Conservation (phyloP, 2,888 invertebrate species). For the Acronicta aceris region DNA sequence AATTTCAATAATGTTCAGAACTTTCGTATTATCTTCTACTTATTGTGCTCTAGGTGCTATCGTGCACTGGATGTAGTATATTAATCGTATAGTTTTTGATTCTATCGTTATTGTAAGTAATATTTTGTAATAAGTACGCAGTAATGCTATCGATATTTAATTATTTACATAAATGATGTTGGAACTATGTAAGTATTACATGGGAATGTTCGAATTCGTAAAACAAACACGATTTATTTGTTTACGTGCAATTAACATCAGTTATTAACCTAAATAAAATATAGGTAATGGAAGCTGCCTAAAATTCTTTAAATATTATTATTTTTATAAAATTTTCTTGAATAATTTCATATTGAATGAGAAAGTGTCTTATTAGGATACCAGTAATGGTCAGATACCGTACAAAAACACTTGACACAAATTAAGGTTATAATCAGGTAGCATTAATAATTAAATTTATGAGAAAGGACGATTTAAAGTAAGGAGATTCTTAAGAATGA, state of each 20-base stretch:
- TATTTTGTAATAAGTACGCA: slow-evolving; percentile 60
- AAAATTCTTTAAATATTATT: slow-evolving; percentile 16
- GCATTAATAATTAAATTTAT: background rate
- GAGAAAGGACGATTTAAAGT: background rate
- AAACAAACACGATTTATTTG: slow-evolving; percentile 19
- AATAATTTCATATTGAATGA: slow-evolving; percentile 2
- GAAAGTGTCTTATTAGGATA: slow-evolving; percentile 5
- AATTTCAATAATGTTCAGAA: slow-evolving; percentile 48
- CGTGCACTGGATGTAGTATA: slow-evolving; percentile 45
- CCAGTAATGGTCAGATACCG: background rate
- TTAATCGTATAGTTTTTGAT: slow-evolving; percentile 40
- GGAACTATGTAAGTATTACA: slow-evolving; percentile 40
- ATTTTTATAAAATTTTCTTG: too few species aligned
- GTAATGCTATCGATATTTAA: slow-evolving; percentile 47
- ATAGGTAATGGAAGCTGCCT: slow-evolving; percentile 42
- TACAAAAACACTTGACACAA: slow-evolving; percentile 2
- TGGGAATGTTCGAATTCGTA: slow-evolving; percentile 49
- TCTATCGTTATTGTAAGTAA: slow-evolving; percentile 38
- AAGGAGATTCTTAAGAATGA: background rate
- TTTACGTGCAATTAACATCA: slow-evolving; percentile 27
- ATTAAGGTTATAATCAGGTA: slow-evolving; percentile 10
- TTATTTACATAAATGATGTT: slow-evolving; percentile 53
- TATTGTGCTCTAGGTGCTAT: slow-evolving; percentile 61
- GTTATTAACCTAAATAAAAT: slow-evolving; percentile 29
- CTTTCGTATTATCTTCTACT: slow-evolving; percentile 41